Conservation (phyloP, 2,113 vertebrate species). For the Zingel zingel region DNA sequence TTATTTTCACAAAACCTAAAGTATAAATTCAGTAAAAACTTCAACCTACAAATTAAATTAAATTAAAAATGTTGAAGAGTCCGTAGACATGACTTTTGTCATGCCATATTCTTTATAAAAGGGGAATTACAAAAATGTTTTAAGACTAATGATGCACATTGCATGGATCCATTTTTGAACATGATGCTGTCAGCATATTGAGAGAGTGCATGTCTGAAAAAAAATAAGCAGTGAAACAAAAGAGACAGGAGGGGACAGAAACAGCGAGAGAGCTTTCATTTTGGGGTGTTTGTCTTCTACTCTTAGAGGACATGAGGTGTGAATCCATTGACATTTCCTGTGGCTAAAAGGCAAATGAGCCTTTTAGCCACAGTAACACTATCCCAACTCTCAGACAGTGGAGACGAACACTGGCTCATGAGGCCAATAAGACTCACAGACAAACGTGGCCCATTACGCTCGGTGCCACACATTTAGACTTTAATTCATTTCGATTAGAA, state of each 20-base stretch:
- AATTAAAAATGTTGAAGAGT: neutral
- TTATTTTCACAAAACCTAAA: neutral
- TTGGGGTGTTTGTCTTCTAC: conserved; percentile 35
- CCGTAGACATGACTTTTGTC: neutral
- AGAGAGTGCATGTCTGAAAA: neutral
- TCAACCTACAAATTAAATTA: neutral
- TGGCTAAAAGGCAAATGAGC: conserved; percentile 51
- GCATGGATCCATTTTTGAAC: neutral
- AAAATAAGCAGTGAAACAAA: neutral
- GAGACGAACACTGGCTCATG: conserved; percentile 6
- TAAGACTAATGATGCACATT: neutral
- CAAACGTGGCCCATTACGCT: conserved; percentile 31
- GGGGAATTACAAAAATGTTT: neutral
- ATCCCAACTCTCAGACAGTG: conserved; percentile 25
- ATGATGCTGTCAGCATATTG: neutral
- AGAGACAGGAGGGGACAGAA: neutral
- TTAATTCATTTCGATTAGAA: conserved; percentile 46
- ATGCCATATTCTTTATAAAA: neutral
- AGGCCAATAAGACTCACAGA: conserved; percentile 36
- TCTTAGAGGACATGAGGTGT: conserved; percentile 44
- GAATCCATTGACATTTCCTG: conserved; percentile 71
- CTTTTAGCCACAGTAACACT: conserved; percentile 59
- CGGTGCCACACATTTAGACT: conserved; percentile 33
- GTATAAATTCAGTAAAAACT: neutral
- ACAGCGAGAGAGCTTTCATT: conserved; percentile 29